Evolutionary conservation across 2,797 vertebrate genomes (phyloP).

Genomic region (Mallotus villosus): DNA sequence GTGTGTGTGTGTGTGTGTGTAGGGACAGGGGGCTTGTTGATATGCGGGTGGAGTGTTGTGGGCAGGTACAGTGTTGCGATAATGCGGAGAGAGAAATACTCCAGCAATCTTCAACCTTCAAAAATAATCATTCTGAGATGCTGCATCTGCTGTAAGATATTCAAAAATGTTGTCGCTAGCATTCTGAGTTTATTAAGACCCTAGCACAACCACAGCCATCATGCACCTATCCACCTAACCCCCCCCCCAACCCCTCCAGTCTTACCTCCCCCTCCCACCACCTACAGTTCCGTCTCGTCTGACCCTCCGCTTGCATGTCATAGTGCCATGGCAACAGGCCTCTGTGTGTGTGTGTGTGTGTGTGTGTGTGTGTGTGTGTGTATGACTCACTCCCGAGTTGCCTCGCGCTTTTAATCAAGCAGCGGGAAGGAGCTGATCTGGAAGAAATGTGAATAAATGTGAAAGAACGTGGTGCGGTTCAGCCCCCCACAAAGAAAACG

Average conservation of each 20-base stretch:
- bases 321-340: conserved; percentile 77
- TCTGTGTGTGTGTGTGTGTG: conserved; percentile 30
- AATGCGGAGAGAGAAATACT: conserved; percentile 28
- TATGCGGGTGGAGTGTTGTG: conserved; percentile 48
- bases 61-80: conserved; percentile 43
- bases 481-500: conserved; percentile 13
- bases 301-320: conserved; percentile 74
- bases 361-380: conserved; percentile 42
- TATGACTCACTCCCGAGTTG: conserved; percentile 73
- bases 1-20: background rate
- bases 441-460: conserved; percentile 31
- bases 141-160: conserved; percentile 52
- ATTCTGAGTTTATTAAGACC: conserved; percentile 57
- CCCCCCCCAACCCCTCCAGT: conserved; percentile 50
- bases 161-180: conserved; percentile 54
- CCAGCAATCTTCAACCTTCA: conserved; percentile 38
- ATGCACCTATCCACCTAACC: conserved; percentile 28
- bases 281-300: conserved; percentile 65
- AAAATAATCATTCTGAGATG: conserved; percentile 24
- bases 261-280: conserved; percentile 48
- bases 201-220: background rate
- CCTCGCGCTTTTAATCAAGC: conserved; percentile 62
- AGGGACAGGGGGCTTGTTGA: conserved; percentile 48
- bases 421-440: conserved; percentile 46
- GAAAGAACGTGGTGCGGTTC: background rate